Evolutionary conservation across 1,140 invertebrate genomes (phyloP).

Genomic region (Lordiphosa mommai): DNA sequence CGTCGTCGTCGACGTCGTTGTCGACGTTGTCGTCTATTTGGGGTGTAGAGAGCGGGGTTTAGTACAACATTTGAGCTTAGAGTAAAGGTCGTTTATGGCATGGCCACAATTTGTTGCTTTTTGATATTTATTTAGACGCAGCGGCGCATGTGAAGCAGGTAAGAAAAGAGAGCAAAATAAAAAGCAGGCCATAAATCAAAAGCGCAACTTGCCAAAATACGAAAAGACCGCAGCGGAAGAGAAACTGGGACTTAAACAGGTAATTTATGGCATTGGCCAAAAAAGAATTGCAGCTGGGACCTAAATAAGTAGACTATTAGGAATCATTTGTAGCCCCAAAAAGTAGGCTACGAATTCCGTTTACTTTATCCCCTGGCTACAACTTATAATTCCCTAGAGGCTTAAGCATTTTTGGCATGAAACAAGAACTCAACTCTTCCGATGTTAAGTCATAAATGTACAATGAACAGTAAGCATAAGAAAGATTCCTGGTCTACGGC

Average conservation of each 20-base stretch:
- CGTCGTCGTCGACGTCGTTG: slow-evolving; percentile 9
- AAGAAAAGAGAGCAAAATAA: slow-evolving; percentile 31
- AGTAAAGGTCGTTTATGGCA: slow-evolving; percentile 39
- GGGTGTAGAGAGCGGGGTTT: not conserved
- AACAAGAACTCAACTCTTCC: no score
- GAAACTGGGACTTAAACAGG: slow-evolving; percentile 50
- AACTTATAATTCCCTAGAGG: slow-evolving; percentile 25
- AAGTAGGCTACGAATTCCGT: slow-evolving; percentile 6
- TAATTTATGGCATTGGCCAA: slow-evolving; percentile 56
- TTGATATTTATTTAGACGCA: slow-evolving; percentile 70
- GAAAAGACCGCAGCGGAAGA: slow-evolving; percentile 41
- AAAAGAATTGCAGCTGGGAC: slow-evolving; percentile 38
- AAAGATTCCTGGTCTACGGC: no score
- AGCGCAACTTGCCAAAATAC: slow-evolving; percentile 32
- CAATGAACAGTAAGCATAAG: not conserved
- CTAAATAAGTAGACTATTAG: not conserved
- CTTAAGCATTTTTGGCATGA: not conserved
- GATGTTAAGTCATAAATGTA: not conserved
- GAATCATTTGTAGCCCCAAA: not conserved
- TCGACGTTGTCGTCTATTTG: not conserved
- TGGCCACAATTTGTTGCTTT: slow-evolving; percentile 69
- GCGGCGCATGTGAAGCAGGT: slow-evolving; percentile 46
- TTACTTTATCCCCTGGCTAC: no score
- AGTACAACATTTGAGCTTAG: slow-evolving; percentile 15
- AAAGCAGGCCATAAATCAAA: slow-evolving; percentile 54